Base-by-base conservation (phyloP, 2,797 vertebrate genomes). In the Chanos chanos region DNA sequence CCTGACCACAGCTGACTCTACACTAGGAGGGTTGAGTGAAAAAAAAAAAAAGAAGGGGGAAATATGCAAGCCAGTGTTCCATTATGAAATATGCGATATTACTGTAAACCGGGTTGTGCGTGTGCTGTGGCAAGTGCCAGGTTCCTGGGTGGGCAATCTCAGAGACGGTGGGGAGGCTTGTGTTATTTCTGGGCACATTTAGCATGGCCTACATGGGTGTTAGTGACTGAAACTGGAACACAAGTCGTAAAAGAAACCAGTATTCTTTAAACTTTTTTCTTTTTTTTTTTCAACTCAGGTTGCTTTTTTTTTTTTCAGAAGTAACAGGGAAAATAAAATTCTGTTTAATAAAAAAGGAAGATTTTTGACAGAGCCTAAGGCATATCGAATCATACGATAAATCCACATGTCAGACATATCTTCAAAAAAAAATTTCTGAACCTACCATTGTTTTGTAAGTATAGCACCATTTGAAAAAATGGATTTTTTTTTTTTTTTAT, bases 101-200 rank as follows among this genome's bases (percentile, higher is more conserved):
- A 87, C 85, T 80, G 81, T 90, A 89, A 89, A 79, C 81, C 81
- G 77, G 86, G 84, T 83, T 85, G 89, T 85, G 79, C 78, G 83
- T 83, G 83, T 77, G 68, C 84, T 78, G 80, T 83, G 84, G 82
- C 74, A 81, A 87, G 87, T 86, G 87, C 83, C 86, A 84, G 85
- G 84, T 86, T 86, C 89, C 86, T 84, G 83, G 87, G 87, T 83
- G 89, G 88, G 85, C 89, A 89, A 90, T 91, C 87, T 89, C 80
- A 78, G 77, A 86, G 87, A 85, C 88, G 79, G 88, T 88, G 84
- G 89, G 90, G 88, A 83, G 85, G 84, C 86, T 52, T 76, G 63
- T 84, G 85, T 90, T 89, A 90, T 89, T 87, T 87, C 84, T 87
- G 87, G 87, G 84, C 84, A 87, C 86, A 90, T 90, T 91, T 89